Evolutionary conservation across 2,888 invertebrate genomes (phyloP).

Genomic region (Malthinus seriepunctatus): DNA sequence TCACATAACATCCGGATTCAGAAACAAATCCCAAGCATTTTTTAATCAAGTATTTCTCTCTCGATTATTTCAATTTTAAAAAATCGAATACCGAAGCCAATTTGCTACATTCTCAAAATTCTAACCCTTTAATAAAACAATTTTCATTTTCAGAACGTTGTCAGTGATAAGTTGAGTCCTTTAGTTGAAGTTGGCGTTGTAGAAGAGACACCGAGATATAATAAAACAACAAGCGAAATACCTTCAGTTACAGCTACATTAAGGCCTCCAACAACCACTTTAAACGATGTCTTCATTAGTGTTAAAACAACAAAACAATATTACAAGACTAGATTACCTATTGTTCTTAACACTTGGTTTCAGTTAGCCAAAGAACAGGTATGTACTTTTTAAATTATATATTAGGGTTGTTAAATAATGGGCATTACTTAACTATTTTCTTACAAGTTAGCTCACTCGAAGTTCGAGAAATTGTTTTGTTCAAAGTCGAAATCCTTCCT

Average conservation of each 20-base stretch:
- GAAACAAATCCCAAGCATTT: no score
- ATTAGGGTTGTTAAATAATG: no score
- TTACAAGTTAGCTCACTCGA: no score
- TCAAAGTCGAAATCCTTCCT: no score
- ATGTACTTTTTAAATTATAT: constrained; percentile 42
- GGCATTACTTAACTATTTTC: no score
- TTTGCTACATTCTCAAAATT: no score
- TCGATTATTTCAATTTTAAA: no score
- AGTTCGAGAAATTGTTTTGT: no score
- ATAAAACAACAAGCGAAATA: constrained; percentile 38
- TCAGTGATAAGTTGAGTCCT: constrained; percentile 38
- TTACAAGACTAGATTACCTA: constrained; percentile 80
- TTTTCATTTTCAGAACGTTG: constrained; percentile 38
- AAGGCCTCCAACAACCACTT: constrained; percentile 67
- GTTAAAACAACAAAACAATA: constrained; percentile 93
- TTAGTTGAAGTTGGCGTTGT: constrained; percentile 39
- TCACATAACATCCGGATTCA: no score
- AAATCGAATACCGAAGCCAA: no score
- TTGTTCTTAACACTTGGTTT: constrained; percentile 95
- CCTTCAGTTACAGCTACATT: constrained; percentile 53
- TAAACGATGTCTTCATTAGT: constrained; percentile 91
- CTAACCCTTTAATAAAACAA: no score
- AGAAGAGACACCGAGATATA: constrained; percentile 12
- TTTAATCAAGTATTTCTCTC: no score
- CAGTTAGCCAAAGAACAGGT: constrained; percentile 90